Evolutionary conservation across 2,797 vertebrate genomes (phyloP).

Genomic region (Caiman crocodilus): DNA sequence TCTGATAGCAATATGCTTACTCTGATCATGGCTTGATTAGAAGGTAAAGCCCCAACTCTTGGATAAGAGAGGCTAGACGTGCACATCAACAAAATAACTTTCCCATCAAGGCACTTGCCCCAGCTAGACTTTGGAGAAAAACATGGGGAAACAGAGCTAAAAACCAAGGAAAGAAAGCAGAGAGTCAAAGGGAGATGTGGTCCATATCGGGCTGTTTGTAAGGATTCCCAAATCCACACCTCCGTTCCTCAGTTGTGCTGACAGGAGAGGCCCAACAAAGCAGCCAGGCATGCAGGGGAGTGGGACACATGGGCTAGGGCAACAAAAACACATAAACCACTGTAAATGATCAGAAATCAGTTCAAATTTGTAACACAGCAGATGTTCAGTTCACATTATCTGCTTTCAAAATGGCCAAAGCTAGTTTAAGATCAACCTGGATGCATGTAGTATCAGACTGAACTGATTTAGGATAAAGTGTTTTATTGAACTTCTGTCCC

Average conservation of each 20-base stretch:
- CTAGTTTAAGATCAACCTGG: too few relatives aligned
- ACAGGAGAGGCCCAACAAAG: neutral
- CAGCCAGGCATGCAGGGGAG: too few relatives aligned
- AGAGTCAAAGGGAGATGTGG: neutral
- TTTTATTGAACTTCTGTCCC: too few relatives aligned
- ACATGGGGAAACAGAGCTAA: neutral
- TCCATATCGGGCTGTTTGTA: neutral
- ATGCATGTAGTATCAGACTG: too few relatives aligned
- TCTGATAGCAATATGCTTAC: neutral
- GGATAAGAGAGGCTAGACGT: neutral
- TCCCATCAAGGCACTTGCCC: neutral
- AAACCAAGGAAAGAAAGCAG: neutral
- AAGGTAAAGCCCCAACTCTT: neutral
- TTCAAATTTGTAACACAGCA: too few relatives aligned
- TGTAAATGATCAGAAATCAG: too few relatives aligned
- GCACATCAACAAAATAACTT: neutral
- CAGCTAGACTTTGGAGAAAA: neutral
- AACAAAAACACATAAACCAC: too few relatives aligned
- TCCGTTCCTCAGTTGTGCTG: neutral
- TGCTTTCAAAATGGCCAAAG: too few relatives aligned
- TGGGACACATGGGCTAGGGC: too few relatives aligned
- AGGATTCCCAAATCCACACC: rapidly evolving
- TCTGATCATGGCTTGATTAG: neutral
- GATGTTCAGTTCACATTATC: too few relatives aligned
- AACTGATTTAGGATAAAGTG: too few relatives aligned